Base-by-base conservation (phyloP, 2,797 vertebrate genomes). In the Lepus oiostolus region DNA sequence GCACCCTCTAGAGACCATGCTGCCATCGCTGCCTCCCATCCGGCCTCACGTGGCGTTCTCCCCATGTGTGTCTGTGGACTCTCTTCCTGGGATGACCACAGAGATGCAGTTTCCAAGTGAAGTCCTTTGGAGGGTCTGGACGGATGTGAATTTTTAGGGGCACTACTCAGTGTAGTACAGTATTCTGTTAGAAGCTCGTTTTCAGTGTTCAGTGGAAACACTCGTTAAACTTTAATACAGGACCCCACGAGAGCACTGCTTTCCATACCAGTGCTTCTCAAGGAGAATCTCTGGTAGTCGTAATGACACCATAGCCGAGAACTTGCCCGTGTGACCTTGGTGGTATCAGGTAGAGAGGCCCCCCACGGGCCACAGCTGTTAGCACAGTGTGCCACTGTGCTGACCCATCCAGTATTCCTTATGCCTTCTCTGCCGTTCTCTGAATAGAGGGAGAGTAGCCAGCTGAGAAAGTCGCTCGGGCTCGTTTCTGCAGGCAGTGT, bases 21-120 rank as follows among this genome's bases (percentile, higher is more conserved):
- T 65, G 60, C 5, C 5, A 7, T 30, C 71, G 67, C 75, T 67
- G 68, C 68, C 93, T 30, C 60, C 16, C 17, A 7, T 35, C 68
- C 28, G 32, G 9, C 26, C 11, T 74, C 82, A 4, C 32, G 2
- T 38, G 80, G 52, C 32, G 26, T 58, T 28, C 7, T 86, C 4
- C 50, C 16, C 2, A 24, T 24, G 26, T 67, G 9, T 19, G 28
- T 28, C 26, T 32, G 7, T 54, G 1, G 5, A 30, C 28, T 38
- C 12, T 84, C 22, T 71, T 90, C 26, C 72, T 9, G 28, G 8
- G 16, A 85, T 47, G 38, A 74, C 38, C 86, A 5, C 32, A 89
- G 52, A 88, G 60, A 92, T 26, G 21, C 19, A 79, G 4, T 81
- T 87, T 88, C 24, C 50, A 54, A 71, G 24, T 75, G 79, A 92